Base-by-base conservation (phyloP, 2,113 vertebrate genomes). In the Peromyscus leucopus region DNA sequence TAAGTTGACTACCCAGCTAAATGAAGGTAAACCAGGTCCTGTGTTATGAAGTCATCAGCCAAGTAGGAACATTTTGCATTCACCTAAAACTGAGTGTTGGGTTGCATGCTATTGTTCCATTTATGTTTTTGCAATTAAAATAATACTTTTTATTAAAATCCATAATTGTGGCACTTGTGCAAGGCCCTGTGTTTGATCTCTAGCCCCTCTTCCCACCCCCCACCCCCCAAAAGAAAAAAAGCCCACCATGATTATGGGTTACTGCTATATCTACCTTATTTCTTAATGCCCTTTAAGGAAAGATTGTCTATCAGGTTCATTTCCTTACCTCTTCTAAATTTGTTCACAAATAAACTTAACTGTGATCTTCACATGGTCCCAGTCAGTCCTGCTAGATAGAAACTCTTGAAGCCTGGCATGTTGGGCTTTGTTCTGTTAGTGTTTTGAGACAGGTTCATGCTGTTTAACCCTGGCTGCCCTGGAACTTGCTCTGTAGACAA, bases 11-110 rank as follows among this genome's bases (percentile, higher is more conserved):
- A 46, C 69, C 59, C 80, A 95, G 33, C 65, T 84, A 89, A 93
- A 89, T 84, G 82, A 93, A 90, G 79, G 85, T 93, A 96, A 94
- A 97, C 46, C 69, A 96, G 17, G 55, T 9, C n/a, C 31, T 95
- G 63, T 33, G 21, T 75, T 94, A 79, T 55, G 24, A 89, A 24
- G 88, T 90, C 61, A 69, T 88, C 42, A 84, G 5, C 89, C 83
- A 82, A 89, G 39, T 79, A 93, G 76, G 84, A 85, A 90, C 26
- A 39, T 63, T 88, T 95, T 36, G 55, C 36, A 22, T 21, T 90
- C 39, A 19, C 82, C 59, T 86, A 90, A 88, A 91, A 42, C 84
- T 88, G 67, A 95, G 67, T 88, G 42, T 96, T 89, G 9, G 79
- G 51, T 86, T 94, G 79, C 36, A 79, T 48, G n/a, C 55, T 31